Percentiles rank a stretch among this genome's conserved stretches.
phyloP scores from a whole-genome alignment of 2,888 invertebrate species.

The Eupithecia tripunctaria region DNA sequence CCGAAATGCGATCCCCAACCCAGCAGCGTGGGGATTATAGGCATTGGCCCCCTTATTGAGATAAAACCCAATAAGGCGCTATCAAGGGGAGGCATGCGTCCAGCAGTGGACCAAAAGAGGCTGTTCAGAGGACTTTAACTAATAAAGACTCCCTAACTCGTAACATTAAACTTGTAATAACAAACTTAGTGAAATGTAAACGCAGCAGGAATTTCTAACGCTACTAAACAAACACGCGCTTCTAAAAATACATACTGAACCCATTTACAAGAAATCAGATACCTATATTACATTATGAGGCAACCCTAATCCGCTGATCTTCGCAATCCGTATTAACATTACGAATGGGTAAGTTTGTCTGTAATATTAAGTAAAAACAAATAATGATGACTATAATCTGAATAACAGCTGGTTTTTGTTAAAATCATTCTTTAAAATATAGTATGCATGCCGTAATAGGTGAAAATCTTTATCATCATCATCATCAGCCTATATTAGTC shows the following conservation, averaged over 20 bases:
- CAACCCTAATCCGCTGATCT: background rate
- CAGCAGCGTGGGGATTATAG: too few species aligned
- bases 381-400: too few species aligned
- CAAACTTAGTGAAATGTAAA: background rate
- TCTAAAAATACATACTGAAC: background rate
- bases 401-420: background rate
- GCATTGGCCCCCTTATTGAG: too few species aligned
- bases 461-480: too few species aligned
- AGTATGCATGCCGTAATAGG: too few species aligned
- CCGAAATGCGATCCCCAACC: too few species aligned
- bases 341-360: background rate
- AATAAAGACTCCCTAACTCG: background rate
- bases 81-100: too few species aligned
- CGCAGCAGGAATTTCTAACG: background rate
- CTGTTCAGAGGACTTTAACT: too few species aligned
- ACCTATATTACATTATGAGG: conserved; percentile 2
- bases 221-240: background rate
- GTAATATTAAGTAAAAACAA: background rate
- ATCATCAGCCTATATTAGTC: too few species aligned
- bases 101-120: too few species aligned
- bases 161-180: background rate
- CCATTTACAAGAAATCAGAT: conserved; percentile 6
- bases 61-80: too few species aligned
- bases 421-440: background rate
- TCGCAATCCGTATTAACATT: background rate